A percentile compares a stretch with the other conserved stretches of the same genome.
phyloP scores from a whole-genome alignment of 2,888 invertebrate genomes.

The Pycnomerus fuliginosus region DNA sequence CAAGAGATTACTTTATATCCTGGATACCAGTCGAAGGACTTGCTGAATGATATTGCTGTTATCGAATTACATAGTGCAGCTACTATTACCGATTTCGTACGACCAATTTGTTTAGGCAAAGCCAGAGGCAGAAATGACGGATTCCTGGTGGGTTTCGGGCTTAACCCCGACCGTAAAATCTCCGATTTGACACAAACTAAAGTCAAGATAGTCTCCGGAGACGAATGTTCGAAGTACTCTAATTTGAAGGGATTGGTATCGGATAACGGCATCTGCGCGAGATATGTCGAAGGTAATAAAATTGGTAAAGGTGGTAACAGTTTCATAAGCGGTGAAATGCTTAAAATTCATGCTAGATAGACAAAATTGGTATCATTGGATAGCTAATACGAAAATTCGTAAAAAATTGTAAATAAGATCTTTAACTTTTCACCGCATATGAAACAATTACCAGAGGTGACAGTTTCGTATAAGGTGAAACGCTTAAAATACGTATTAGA shows the following conservation, averaged over 20 bases:
- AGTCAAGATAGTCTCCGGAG: conserved; percentile 17
- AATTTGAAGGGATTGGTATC: conserved; percentile 14
- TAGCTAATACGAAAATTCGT: too few species aligned
- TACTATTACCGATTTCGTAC: conserved; percentile 55
- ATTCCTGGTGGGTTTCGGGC: conserved; percentile 28
- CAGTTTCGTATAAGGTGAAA: too few species aligned
- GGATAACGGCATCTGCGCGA: conserved; percentile 21
- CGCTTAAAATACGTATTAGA: too few species aligned
- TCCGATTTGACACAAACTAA: conserved; percentile 20
- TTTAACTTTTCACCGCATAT: too few species aligned
- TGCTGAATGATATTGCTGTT: conserved; percentile 56
- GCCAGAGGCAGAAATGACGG: conserved; percentile 6
- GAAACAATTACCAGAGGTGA: too few species aligned
- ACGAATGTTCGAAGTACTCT: conserved; percentile 22
- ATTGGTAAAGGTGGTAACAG: too few species aligned
- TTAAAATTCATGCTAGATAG: too few species aligned
- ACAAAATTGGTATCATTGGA: too few species aligned
- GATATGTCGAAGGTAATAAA: conserved; percentile 31
- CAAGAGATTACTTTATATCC: conserved; percentile 55
- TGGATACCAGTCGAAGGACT: conserved; percentile 56
- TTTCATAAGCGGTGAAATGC: too few species aligned
- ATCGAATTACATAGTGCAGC: conserved; percentile 54
- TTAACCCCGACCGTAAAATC: conserved; percentile 17
- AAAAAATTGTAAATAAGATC: too few species aligned
- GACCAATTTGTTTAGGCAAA: conserved; percentile 56